Conservation (phyloP, 2,797 vertebrate species). For the Thaleichthys pacificus region DNA sequence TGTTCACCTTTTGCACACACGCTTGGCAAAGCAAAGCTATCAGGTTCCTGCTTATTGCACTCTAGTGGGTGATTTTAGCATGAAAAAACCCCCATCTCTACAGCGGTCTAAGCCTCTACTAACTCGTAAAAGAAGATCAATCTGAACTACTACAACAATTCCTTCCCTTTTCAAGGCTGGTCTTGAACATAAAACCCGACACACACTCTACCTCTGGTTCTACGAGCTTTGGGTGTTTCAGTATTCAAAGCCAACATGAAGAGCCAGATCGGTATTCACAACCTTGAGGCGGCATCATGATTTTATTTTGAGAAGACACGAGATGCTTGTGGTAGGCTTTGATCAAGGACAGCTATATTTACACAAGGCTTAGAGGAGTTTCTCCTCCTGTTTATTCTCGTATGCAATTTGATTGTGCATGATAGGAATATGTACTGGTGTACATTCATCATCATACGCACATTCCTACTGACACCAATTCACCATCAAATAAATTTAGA, state of each 20-base stretch:
- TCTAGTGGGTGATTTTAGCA: conserved; percentile 61
- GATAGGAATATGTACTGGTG: conserved; percentile 16
- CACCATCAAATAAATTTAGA: neutral
- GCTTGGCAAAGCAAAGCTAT: conserved; percentile 37
- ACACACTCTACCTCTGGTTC: conserved; percentile 4
- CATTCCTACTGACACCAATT: neutral
- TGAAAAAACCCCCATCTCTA: conserved; percentile 20
- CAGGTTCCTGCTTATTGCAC: conserved; percentile 55
- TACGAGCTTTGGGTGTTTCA: neutral
- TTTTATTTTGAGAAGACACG: neutral
- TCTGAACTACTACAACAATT: conserved; percentile 41
- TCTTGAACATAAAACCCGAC: conserved; percentile 36
- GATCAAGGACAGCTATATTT: conserved; percentile 6
- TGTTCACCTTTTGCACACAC: conserved; percentile 39
- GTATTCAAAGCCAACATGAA: neutral
- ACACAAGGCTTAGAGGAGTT: neutral
- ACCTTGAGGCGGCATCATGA: neutral
- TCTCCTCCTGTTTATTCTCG: neutral
- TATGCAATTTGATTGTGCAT: conserved; percentile 19
- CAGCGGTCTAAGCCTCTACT: conserved; percentile 42
- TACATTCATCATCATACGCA: neutral
- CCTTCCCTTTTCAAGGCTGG: conserved; percentile 45
- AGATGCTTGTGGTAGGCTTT: neutral
- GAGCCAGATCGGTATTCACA: neutral
- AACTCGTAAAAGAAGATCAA: conserved; percentile 60